Conservation (phyloP, 2,888 invertebrate species). For the Mamestra brassicae region DNA sequence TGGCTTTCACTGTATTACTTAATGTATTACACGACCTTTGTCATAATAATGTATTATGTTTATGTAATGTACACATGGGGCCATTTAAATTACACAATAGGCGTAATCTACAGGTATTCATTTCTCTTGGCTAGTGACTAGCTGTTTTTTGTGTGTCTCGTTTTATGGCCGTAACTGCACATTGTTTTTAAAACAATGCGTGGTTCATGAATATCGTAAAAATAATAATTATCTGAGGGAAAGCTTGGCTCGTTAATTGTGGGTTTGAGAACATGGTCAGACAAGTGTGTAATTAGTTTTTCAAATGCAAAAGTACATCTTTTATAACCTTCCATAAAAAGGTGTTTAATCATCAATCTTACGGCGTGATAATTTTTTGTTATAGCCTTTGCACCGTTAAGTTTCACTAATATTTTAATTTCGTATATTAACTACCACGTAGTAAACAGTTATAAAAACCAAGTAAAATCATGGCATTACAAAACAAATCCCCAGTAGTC, state of each 20-base stretch:
- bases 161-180: constrained; percentile 8
- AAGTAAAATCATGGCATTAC: constrained; percentile 21
- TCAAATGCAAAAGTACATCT: background rate
- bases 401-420: background rate
- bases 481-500: constrained; percentile 39
- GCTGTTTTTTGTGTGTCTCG: constrained; percentile 40
- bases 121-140: constrained; percentile 35
- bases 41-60: constrained; percentile 66
- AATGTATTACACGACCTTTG: constrained; percentile 74
- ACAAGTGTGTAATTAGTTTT: constrained; percentile 11
- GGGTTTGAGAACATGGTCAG: constrained; percentile 21
- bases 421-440: too few relatives aligned
- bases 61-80: constrained; percentile 65
- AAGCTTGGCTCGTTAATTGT: constrained; percentile 39
- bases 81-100: constrained; percentile 57
- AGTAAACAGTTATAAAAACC: background rate
- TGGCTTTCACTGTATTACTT: constrained; percentile 78
- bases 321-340: constrained; percentile 13
- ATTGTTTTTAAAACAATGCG: constrained; percentile 46
- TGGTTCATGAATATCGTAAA: constrained; percentile 41
- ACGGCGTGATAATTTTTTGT: background rate
- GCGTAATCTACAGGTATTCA: constrained; percentile 45
- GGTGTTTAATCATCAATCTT: background rate
- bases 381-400: background rate
- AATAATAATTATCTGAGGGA: constrained; percentile 35